Conservation (phyloP, 2,113 vertebrate genomes). For the Poeciliopsis prolifica region DNA sequence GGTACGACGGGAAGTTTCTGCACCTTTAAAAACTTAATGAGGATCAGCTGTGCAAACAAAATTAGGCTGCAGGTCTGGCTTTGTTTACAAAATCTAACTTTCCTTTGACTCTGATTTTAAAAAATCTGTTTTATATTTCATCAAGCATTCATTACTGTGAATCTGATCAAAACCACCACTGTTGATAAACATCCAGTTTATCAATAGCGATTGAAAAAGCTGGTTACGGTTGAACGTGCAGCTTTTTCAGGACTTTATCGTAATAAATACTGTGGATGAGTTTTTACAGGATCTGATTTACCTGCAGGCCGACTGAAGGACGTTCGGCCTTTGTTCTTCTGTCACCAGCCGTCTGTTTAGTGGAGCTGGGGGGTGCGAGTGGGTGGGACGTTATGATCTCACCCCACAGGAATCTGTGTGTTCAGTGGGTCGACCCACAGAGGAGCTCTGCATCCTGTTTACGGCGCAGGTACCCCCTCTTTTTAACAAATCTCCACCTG, state of each 20-base stretch:
- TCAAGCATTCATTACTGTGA: no score
- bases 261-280: no score
- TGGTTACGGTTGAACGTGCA: no score
- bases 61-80: background rate
- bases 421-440: conserved; percentile 32
- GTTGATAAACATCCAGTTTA: no score
- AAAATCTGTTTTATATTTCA: background rate
- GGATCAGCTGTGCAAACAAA: background rate
- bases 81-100: background rate
- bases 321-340: conserved; percentile 30
- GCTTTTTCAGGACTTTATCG: no score
- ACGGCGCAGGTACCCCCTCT: conserved; percentile 56
- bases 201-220: no score
- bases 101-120: background rate
- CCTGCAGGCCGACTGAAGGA: background rate
- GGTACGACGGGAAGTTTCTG: no score
- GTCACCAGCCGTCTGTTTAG: conserved; percentile 19
- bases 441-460: conserved; percentile 66
- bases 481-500: background rate
- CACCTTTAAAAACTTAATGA: no score
- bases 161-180: no score
- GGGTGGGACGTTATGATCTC: conserved; percentile 64
- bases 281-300: background rate
- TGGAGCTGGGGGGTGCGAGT: background rate
- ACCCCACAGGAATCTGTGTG: conserved; percentile 62